Conservation (phyloP, 2,113 vertebrate species). For the Antennarius striatus region DNA sequence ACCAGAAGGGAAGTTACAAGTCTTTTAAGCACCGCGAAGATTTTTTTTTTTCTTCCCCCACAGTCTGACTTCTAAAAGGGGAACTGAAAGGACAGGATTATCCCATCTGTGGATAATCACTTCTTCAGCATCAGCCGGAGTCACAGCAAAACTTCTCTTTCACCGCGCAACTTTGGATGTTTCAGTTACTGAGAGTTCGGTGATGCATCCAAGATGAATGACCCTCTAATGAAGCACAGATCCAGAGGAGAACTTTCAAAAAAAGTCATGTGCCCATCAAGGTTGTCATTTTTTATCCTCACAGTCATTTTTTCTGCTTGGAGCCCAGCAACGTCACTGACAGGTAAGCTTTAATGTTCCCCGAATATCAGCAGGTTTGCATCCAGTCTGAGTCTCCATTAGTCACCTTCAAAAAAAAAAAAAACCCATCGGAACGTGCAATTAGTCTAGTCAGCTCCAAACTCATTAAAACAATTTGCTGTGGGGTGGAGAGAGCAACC, state of each 20-base stretch:
- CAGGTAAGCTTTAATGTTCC: slow-evolving; percentile 54
- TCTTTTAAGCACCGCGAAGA: background rate
- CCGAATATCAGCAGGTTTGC: background rate
- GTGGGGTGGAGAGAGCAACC: slow-evolving; percentile 36
- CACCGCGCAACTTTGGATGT: background rate
- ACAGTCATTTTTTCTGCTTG: background rate
- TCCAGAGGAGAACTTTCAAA: background rate
- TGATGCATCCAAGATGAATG: slow-evolving; percentile 23
- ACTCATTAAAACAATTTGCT: slow-evolving; percentile 53
- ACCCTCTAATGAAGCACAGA: slow-evolving; percentile 8
- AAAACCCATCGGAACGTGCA: slow-evolving; percentile 47
- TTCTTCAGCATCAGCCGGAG: slow-evolving; percentile 10
- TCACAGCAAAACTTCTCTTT: background rate
- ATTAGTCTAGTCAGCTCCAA: slow-evolving; percentile 40
- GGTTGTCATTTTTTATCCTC: slow-evolving; percentile 14
- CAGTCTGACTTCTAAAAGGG: slow-evolving; percentile 1
- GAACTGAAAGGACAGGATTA: slow-evolving; percentile 40
- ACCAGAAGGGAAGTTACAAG: background rate
- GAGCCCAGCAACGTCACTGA: slow-evolving; percentile 26
- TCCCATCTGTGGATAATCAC: slow-evolving; percentile 30
- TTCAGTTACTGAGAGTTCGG: slow-evolving; percentile 28
- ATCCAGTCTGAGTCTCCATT: background rate
- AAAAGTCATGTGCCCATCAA: slow-evolving; percentile 23
- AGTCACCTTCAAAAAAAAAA: background rate
- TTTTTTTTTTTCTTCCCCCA: background rate